Evolutionary conservation across 2,888 invertebrate species (phyloP).

Genomic region (Aphidoletes aphidimyza): DNA sequence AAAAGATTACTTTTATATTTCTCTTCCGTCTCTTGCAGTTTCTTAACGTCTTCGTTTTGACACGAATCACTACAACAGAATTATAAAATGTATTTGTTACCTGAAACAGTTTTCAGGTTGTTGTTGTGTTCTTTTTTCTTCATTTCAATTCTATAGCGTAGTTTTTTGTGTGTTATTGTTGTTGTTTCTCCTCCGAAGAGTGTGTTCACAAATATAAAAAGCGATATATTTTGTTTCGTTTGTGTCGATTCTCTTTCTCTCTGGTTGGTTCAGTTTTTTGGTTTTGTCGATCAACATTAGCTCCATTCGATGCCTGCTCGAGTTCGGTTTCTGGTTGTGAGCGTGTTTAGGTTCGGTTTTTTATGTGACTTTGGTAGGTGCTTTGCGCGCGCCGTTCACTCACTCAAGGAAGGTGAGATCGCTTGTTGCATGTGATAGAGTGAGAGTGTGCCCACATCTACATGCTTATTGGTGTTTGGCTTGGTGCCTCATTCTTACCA

Average conservation of each 20-base stretch:
- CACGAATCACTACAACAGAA: slow-evolving; percentile 28
- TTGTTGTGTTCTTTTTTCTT: background rate
- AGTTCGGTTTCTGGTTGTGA: background rate
- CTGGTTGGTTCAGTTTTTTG: background rate
- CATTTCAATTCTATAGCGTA: background rate
- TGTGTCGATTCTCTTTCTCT: background rate
- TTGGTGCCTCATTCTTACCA: background rate
- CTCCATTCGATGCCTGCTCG: background rate
- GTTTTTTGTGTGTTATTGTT: background rate
- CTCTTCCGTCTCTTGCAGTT: slow-evolving; percentile 52
- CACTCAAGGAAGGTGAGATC: slow-evolving; percentile 34
- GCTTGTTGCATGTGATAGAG: background rate
- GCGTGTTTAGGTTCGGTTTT: background rate
- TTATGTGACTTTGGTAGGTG: background rate
- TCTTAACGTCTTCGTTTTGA: slow-evolving; percentile 52
- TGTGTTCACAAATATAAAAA: background rate
- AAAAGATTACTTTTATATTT: slow-evolving; percentile 24
- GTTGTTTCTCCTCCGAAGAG: background rate
- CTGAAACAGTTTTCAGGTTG: slow-evolving; percentile 52
- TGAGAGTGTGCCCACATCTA: background rate
- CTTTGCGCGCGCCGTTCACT: background rate
- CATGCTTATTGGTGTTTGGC: background rate
- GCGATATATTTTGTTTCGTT: background rate
- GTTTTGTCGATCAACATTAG: background rate
- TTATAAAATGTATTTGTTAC: slow-evolving; percentile 50